Base-by-base conservation (phyloP, 1,140 invertebrate genomes). In the Mactra quadrangularis region DNA sequence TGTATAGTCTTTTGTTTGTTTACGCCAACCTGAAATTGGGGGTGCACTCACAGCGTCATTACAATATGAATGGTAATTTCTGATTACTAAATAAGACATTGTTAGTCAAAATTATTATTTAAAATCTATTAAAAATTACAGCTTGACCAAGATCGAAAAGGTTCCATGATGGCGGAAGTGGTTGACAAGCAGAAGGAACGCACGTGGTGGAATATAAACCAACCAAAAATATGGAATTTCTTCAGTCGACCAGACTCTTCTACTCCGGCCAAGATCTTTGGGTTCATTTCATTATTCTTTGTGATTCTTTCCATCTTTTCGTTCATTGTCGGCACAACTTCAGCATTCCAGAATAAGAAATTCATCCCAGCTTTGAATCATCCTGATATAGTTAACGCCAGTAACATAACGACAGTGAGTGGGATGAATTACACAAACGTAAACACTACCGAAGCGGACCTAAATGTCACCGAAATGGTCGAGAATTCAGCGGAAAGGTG, bases 221-320 rank as follows among this genome's bases (percentile, higher is more conserved):
- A 55, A 47, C 41, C 64, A 22, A 47, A 38, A 41, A 62, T 83
- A 17, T 85, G 84, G 84, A 77, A 59, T 35, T 77, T 83, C 47
- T 33, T 85, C 17, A 78, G 83, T 47, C 50, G 64, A 33, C 57
- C 84, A 2, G 45, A 66, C 15, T 57, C 78, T 13, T 85, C 84
- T 15, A 57, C 53, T 13, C 17, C 25, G 3, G 79, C 84, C 1
- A 75, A 77, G 83, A 41, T 89, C 0, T 89, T 87, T 55, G 84
- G 82, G 0, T 84, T 64, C 47, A 1, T 89, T 0, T 68, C 84
- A 11, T 27, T 89, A 3, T 29, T 85, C 17, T 84, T 89, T 35
- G 87, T 87, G 6, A 59, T 83, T 0, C 22, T 86, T 1, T 82
- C 87, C 76, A 89, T 89, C 22, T 86, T 89, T 50, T 87, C 86